Evolutionary conservation across 2,113 vertebrate species (phyloP).

Genomic region (Sinocyclocheilus maitianheensis): DNA sequence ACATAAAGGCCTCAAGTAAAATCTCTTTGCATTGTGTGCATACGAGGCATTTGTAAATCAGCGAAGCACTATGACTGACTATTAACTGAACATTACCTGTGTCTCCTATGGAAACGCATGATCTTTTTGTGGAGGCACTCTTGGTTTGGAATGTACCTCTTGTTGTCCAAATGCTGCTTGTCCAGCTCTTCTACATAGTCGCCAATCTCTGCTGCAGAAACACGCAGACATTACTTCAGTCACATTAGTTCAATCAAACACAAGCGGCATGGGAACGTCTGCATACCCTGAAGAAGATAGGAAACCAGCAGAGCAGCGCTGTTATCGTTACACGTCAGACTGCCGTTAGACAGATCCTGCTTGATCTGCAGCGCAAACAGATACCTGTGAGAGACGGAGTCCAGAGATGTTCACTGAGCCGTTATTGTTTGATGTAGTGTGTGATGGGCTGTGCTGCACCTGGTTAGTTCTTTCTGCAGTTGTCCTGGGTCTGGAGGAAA

Average conservation of each 20-base stretch:
- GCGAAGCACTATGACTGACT: no score
- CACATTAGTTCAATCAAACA: background rate
- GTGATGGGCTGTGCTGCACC: constrained; percentile 64
- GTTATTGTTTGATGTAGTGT: background rate
- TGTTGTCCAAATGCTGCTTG: constrained; percentile 70
- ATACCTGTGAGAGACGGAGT: constrained; percentile 68
- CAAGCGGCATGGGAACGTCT: background rate
- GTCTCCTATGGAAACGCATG: constrained; percentile 78
- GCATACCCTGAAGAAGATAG: constrained; percentile 82
- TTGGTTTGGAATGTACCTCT: constrained; percentile 80
- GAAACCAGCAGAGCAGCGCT: constrained; percentile 77
- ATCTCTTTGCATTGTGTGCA: background rate
- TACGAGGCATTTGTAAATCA: background rate
- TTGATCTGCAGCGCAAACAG: constrained; percentile 84
- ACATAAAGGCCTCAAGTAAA: background rate
- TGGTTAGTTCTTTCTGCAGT: constrained; percentile 83
- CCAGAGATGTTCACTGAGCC: background rate
- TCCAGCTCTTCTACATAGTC: constrained; percentile 79
- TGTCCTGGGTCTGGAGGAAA: constrained; percentile 85
- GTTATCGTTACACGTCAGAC: constrained; percentile 81
- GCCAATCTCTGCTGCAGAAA: constrained; percentile 3
- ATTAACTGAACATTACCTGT: constrained; percentile 64
- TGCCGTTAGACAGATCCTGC: constrained; percentile 78
- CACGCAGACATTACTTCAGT: constrained; percentile 61
- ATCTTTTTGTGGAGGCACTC: constrained; percentile 79